phyloP scores from a whole-genome alignment of 2,888 invertebrate genomes.

The Drosophila testacea region DNA sequence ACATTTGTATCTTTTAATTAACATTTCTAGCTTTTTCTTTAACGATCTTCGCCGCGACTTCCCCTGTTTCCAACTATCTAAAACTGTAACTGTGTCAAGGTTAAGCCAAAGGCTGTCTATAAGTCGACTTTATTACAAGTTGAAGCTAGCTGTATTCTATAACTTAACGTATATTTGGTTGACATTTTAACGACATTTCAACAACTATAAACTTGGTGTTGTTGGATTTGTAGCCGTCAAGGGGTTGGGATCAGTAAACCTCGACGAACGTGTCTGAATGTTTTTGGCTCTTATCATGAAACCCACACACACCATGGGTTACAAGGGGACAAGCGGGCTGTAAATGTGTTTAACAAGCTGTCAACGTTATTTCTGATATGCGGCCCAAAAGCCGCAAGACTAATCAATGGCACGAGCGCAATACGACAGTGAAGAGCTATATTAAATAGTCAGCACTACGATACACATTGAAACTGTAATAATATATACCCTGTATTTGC shows the following conservation, averaged over 20 bases:
- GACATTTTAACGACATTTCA: slow-evolving; percentile 22
- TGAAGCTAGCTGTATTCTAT: slow-evolving; percentile 36
- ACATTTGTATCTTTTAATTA: not conserved
- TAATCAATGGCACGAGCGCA: slow-evolving; percentile 68
- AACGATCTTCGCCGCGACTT: slow-evolving; percentile 6
- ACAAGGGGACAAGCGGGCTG: slow-evolving; percentile 31
- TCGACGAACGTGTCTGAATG: slow-evolving; percentile 51
- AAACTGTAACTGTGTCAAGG: slow-evolving; percentile 55
- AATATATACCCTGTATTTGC: too few species aligned
- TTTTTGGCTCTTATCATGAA: slow-evolving; percentile 42
- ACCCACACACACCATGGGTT: slow-evolving; percentile 18
- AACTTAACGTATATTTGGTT: slow-evolving; percentile 21
- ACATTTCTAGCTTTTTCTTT: slow-evolving; percentile 18
- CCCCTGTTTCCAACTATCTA: not conserved
- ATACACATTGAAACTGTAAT: not conserved
- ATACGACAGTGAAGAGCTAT: slow-evolving; percentile 1
- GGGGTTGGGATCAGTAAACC: slow-evolving; percentile 22
- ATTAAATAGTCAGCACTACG: not conserved
- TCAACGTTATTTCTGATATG: slow-evolving; percentile 37
- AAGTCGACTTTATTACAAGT: slow-evolving; percentile 23
- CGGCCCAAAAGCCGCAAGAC: slow-evolving; percentile 30
- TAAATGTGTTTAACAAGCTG: slow-evolving; percentile 40
- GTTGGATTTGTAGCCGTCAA: slow-evolving; percentile 1
- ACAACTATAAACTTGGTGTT: slow-evolving; percentile 6
- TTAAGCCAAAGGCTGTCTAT: slow-evolving; percentile 15